Evolutionary conservation across 2,797 vertebrate genomes (phyloP).

Genomic region (Heterohyrax brucei): DNA sequence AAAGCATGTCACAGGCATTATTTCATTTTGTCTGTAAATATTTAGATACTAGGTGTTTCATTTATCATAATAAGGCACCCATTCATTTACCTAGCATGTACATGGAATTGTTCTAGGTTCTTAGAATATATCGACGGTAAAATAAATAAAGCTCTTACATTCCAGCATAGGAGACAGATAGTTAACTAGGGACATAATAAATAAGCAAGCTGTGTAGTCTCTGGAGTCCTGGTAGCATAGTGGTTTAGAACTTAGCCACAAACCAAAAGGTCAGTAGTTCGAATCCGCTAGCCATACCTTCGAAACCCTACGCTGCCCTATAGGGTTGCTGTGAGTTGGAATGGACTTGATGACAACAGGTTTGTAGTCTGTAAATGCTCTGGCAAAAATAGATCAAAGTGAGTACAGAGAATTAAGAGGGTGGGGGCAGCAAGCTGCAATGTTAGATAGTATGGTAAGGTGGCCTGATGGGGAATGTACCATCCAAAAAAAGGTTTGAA

Average conservation of each 20-base stretch:
- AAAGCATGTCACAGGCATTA: not conserved
- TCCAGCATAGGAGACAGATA: not conserved
- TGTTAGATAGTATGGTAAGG: not conserved
- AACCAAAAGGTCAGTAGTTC: too few species aligned
- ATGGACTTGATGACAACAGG: too few species aligned
- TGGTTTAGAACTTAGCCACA: too few species aligned
- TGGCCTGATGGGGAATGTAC: too few species aligned
- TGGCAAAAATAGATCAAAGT: not conserved
- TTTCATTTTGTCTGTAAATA: slow-evolving; percentile 25
- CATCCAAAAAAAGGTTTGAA: not conserved
- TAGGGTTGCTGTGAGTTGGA: too few species aligned
- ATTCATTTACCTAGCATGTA: not conserved
- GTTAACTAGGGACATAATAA: not conserved
- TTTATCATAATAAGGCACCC: not conserved
- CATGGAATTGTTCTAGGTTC: not conserved
- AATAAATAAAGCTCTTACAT: not conserved
- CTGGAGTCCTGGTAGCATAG: too few species aligned
- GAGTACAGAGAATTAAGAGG: not conserved
- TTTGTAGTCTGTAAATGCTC: not conserved
- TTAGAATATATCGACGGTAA: not conserved
- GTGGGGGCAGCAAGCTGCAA: not conserved
- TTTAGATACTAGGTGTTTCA: not conserved
- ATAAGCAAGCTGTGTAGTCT: too few species aligned
- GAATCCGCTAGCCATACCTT: too few species aligned
- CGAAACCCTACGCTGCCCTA: too few species aligned